Percentiles rank a stretch among this genome's conserved stretches.
phyloP scores from a whole-genome alignment of 2,888 invertebrate species.

The Augiades crinisus region DNA sequence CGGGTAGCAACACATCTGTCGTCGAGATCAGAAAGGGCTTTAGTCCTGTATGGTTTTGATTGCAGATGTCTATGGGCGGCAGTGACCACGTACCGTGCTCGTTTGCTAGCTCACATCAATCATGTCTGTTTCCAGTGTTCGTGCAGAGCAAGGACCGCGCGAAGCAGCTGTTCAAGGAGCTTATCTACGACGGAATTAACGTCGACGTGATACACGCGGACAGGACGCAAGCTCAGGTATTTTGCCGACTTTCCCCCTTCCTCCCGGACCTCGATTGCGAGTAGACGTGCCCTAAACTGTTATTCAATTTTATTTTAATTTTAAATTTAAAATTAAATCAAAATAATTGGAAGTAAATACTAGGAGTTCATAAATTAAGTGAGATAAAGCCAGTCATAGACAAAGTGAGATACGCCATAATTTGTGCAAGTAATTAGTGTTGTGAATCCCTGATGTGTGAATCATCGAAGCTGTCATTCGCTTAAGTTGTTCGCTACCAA shows the following conservation, averaged over 20 bases:
- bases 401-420: background rate
- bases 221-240: slow-evolving; percentile 91
- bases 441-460: background rate
- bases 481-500: background rate
- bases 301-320: background rate
- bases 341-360: background rate
- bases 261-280: background rate
- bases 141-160: slow-evolving; percentile 95
- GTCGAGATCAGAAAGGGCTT: no score
- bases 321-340: background rate
- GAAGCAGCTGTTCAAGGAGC: slow-evolving; percentile 93
- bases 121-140: slow-evolving; percentile 65
- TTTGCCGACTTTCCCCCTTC: no score
- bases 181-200: slow-evolving; percentile 95
- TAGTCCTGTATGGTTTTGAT: no score
- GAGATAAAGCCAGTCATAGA: background rate
- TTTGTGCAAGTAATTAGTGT: background rate
- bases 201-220: slow-evolving; percentile 97
- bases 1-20: no score
- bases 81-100: no score
- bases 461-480: no score
- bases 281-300: background rate
- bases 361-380: background rate
- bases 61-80: no score
- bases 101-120: no score